A percentile compares a stretch with the other conserved stretches of the same genome.
phyloP scores from a whole-genome alignment of 1,140 invertebrate species.

The Aphidius ervi region DNA sequence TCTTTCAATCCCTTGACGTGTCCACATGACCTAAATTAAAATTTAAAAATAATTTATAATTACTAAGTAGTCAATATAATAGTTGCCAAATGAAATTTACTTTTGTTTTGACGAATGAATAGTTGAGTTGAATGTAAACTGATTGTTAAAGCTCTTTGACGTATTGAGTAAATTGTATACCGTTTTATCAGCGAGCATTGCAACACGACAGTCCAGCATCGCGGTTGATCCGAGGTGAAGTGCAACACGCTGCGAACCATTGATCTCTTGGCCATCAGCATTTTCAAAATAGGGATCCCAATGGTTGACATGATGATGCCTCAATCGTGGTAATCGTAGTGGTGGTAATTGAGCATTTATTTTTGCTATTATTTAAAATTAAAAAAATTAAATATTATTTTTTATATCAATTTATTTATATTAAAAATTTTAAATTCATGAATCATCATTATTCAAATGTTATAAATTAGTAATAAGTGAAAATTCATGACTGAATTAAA shows the following conservation, averaged over 20 bases:
- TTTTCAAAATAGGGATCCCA: slow-evolving; percentile 75
- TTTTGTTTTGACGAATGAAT: background rate
- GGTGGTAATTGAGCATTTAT: slow-evolving; percentile 30
- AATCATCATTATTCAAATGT: too few relatives aligned
- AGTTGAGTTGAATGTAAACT: background rate
- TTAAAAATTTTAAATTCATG: too few relatives aligned
- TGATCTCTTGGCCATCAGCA: slow-evolving; percentile 53
- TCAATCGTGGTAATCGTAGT: slow-evolving; percentile 39
- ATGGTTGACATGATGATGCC: slow-evolving; percentile 45
- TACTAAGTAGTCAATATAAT: background rate
- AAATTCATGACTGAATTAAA: background rate
- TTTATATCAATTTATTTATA: too few relatives aligned
- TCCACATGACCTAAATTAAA: slow-evolving; percentile 55
- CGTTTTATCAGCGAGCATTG: slow-evolving; percentile 54
- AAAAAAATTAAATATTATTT: background rate
- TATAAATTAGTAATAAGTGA: too few relatives aligned
- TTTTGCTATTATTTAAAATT: slow-evolving; percentile 27
- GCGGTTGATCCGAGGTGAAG: slow-evolving; percentile 52
- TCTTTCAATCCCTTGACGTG: slow-evolving; percentile 49
- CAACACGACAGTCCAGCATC: slow-evolving; percentile 53
- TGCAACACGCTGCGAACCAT: slow-evolving; percentile 44
- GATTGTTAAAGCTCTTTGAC: background rate
- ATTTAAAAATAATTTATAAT: slow-evolving; percentile 1
- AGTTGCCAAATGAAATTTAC: background rate
- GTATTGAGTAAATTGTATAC: slow-evolving; percentile 32